Evolutionary conservation across 2,888 invertebrate genomes (phyloP).

Genomic region (Plebejus anna): DNA sequence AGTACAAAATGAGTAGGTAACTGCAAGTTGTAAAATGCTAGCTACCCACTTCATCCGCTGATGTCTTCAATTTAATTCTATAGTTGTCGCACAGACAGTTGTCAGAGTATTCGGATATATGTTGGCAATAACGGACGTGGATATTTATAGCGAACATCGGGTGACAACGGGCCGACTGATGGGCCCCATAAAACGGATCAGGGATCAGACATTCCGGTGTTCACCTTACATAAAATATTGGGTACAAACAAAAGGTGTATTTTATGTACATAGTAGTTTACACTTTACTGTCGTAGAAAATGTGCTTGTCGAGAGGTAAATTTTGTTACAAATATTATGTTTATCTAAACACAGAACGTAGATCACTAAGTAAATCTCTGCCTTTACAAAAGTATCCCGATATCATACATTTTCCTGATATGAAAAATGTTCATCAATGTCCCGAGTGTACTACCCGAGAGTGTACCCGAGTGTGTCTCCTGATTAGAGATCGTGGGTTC

Average conservation of each 20-base stretch:
- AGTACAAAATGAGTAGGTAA: no score
- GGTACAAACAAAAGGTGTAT: background rate
- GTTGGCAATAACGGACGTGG: background rate
- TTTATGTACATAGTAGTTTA: background rate
- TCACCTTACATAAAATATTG: slow-evolving; percentile 20
- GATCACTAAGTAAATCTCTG: background rate
- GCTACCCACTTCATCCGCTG: no score
- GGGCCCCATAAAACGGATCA: slow-evolving; percentile 10
- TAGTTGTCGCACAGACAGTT: no score
- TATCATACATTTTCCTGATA: no score
- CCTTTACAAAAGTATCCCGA: no score
- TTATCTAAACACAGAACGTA: background rate
- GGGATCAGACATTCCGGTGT: slow-evolving; percentile 3
- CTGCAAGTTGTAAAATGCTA: no score
- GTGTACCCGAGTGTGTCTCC: background rate
- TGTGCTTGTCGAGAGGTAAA: background rate
- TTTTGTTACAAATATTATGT: background rate
- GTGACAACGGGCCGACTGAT: slow-evolving; percentile 10
- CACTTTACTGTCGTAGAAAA: background rate
- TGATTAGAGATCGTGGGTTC: background rate
- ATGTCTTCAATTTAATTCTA: no score
- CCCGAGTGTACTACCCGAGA: no score
- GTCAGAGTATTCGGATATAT: background rate
- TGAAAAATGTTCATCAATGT: no score
- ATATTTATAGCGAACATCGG: background rate